phyloP scores from a whole-genome alignment of 2,888 invertebrate species.

The Hypselothyrea guttata region DNA sequence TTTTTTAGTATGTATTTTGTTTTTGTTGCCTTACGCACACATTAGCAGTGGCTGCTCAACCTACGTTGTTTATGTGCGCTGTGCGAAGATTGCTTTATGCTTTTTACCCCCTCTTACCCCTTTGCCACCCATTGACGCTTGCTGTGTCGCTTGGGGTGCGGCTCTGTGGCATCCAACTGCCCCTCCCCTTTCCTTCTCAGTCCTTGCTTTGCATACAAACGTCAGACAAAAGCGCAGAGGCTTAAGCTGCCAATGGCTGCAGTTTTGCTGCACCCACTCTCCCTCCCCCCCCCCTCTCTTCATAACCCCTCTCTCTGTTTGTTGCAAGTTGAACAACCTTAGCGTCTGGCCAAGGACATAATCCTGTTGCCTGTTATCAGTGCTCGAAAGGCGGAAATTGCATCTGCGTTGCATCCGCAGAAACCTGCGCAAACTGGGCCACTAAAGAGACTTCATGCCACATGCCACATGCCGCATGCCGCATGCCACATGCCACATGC shows the following conservation, averaged over 20 bases:
- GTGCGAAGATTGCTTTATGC: slow-evolving; percentile 46
- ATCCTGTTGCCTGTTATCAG: slow-evolving; percentile 15
- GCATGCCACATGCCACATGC: slow-evolving; percentile 38
- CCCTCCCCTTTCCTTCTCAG: not conserved
- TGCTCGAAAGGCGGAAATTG: slow-evolving; percentile 55
- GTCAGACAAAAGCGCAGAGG: slow-evolving; percentile 39
- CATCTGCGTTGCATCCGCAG: slow-evolving; percentile 24
- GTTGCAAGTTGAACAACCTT: slow-evolving; percentile 64
- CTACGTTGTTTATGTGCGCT: slow-evolving; percentile 37
- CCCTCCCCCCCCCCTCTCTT: too few species aligned
- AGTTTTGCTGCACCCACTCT: slow-evolving; percentile 36
- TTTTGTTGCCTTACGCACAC: slow-evolving; percentile 43
- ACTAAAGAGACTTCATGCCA: slow-evolving; percentile 35
- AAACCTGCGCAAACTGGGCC: not conserved
- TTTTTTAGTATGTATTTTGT: slow-evolving; percentile 10
- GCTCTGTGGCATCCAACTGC: slow-evolving; percentile 48
- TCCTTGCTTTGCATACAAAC: slow-evolving; percentile 12
- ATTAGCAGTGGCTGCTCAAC: slow-evolving; percentile 34
- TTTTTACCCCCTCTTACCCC: slow-evolving; percentile 1
- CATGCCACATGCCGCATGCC: slow-evolving; percentile 48
- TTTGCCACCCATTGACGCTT: not conserved
- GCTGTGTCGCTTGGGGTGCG: slow-evolving; percentile 35
- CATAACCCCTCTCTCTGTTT: too few species aligned
- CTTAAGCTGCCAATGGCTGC: slow-evolving; percentile 46
- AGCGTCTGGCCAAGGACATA: slow-evolving; percentile 24